Percentiles rank a stretch among this genome's conserved stretches.
Evolutionary conservation across 2,888 invertebrate species (phyloP).

Genomic region (Ephialtes manifestator): DNA sequence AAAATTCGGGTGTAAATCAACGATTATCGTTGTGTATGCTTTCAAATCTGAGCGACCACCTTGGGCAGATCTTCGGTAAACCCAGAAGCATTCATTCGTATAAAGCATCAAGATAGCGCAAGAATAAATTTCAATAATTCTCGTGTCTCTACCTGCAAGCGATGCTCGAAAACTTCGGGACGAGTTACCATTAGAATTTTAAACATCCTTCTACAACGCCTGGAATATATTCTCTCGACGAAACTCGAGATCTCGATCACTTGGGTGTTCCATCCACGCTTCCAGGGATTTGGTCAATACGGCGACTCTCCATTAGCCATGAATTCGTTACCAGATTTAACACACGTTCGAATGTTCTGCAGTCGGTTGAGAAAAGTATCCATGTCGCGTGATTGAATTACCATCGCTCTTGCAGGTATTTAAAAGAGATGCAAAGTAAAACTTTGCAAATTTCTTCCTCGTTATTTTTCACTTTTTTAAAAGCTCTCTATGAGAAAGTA

Average conservation of each 20-base stretch:
- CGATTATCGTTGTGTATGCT: too few relatives aligned
- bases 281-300: neutral
- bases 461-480: too few relatives aligned
- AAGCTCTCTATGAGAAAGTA: too few relatives aligned
- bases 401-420: too few relatives aligned
- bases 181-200: slow-evolving; percentile 53
- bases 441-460: too few relatives aligned
- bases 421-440: too few relatives aligned
- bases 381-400: neutral
- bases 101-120: slow-evolving; percentile 7
- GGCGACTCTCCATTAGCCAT: neutral
- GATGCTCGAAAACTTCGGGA: neutral
- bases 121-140: slow-evolving; percentile 63
- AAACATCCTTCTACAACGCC: slow-evolving; percentile 18
- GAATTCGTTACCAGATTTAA: slow-evolving; percentile 1
- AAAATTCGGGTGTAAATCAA: neutral
- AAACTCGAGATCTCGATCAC: slow-evolving; percentile 18
- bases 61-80: neutral
- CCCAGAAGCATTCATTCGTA: neutral
- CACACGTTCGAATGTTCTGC: neutral
- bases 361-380: neutral
- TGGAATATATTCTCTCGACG: slow-evolving; percentile 34
- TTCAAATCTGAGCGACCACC: neutral
- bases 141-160: neutral
- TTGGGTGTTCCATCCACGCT: slow-evolving; percentile 10